Evolutionary conservation across 2,113 vertebrate genomes (phyloP).

Genomic region (Sterrhoptilus dennistouni): DNA sequence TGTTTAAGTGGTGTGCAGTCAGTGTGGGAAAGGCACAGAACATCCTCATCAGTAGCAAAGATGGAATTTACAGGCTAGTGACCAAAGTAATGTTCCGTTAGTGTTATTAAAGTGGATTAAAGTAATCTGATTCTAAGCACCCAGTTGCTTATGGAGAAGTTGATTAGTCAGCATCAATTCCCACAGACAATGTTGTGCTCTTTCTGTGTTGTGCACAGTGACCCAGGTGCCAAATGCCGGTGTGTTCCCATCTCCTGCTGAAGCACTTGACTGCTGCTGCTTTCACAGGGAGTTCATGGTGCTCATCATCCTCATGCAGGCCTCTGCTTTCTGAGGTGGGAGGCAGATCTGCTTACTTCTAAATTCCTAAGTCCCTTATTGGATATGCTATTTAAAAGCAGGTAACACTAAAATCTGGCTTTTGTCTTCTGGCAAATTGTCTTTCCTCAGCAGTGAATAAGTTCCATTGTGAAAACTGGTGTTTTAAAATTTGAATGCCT

Average conservation of each 20-base stretch:
- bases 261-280: background rate
- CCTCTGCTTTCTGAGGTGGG: background rate
- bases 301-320: background rate
- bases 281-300: background rate
- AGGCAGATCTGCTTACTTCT: background rate
- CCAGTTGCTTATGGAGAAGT: background rate
- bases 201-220: fast-evolving
- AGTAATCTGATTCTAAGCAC: background rate
- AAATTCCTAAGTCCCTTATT: background rate
- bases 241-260: background rate
- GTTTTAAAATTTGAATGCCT: background rate
- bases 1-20: background rate
- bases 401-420: background rate
- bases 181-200: background rate
- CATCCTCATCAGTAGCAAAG: background rate
- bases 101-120: background rate
- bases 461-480: background rate
- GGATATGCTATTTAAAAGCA: background rate
- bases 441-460: background rate
- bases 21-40: background rate
- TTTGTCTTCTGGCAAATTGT: background rate
- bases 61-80: background rate
- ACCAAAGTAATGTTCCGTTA: background rate
- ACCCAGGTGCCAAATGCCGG: fast-evolving
- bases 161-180: background rate